These are phyloP conservation scores for Callosobruchus maculatus DNA, from an alignment of 2,888 invertebrate genomes.

Conservation along the genomic window DNA sequence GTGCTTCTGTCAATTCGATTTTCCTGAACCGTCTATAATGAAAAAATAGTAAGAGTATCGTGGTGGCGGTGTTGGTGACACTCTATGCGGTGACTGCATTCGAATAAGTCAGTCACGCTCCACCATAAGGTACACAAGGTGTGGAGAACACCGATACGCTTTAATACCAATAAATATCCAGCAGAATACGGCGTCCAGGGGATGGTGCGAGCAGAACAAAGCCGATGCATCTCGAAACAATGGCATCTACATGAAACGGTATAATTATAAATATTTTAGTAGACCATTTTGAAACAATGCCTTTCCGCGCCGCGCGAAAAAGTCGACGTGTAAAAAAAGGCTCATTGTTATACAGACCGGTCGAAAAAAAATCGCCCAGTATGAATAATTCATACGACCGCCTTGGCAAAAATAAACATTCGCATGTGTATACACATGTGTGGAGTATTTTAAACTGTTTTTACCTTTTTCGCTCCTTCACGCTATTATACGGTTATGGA, in stretches of 20 bases:
- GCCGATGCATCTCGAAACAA: slow-evolving; percentile 16
- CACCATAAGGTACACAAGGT: background rate
- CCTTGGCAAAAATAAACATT: slow-evolving; percentile 19
- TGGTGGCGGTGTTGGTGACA: no score
- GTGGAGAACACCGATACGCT: background rate
- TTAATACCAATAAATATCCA: background rate
- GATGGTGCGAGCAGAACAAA: background rate
- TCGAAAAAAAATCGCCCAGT: slow-evolving; percentile 24
- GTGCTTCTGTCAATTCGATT: no score
- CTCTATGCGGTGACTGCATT: background rate
- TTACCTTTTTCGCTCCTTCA: background rate
- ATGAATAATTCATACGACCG: slow-evolving; percentile 34
- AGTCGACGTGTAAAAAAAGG: slow-evolving; percentile 28
- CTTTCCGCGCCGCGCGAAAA: slow-evolving; percentile 23
- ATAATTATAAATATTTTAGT: slow-evolving; percentile 28
- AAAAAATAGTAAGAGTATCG: no score
- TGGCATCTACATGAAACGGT: slow-evolving; percentile 21
- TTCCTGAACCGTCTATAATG: no score
- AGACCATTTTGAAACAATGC: slow-evolving; percentile 32
- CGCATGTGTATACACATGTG: slow-evolving; percentile 16
- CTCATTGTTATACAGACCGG: slow-evolving; percentile 34
- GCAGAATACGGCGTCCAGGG: background rate
- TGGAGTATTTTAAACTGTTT: background rate
- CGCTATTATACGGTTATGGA: background rate
- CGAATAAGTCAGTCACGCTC: background rate